Evolutionary conservation across 1,140 invertebrate genomes (phyloP), one percentile per base, ranked within the genome.

Genomic region (Microplitis mediator): DNA sequence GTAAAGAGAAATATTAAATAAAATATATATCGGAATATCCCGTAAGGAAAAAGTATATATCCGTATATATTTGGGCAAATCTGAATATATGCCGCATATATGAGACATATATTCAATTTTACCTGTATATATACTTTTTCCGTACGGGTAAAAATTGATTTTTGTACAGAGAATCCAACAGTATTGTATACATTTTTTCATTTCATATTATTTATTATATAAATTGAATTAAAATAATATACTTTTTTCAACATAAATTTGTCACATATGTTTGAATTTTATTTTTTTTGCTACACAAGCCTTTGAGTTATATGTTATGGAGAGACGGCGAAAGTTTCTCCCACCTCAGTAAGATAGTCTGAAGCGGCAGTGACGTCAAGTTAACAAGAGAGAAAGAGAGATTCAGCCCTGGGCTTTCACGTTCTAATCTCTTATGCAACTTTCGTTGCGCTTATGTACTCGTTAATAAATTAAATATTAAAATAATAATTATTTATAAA

Each of bases 401-500:
- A 66, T 78, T 77, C 71, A 79, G 77, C 75, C 76, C 66, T 79
- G 79, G 81, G 84, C 84, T 86, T 87, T 87, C 84, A 87, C 85
- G 81, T 82, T 85, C 85, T 87, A 86, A 85, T 86, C 80, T 82
- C 83, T 87, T 86, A 86, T 87, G 85, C 84, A 86, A 87, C 79
- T 72, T 78, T 81, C 78, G 80, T 77, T 69, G 62, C 51, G 16
- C 45, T 62, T 62, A 34, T 68, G 64, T 45, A 36, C 63, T 39
- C 16, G n/a, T 14, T 39, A 31, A 58, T 13, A 60, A 45, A 45
- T 45, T 45, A 45, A 45, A 45, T 9, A 9, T 45, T 8, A 9
- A 45, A 45, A 9, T 45, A 45, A 45, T 9, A 45, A 11, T 45
- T 51, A 58, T 68, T 36, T 23, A 9, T 4, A 52, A 23, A 23